Base-by-base conservation (phyloP, 2,797 vertebrate species). In the Siniperca obscura region DNA sequence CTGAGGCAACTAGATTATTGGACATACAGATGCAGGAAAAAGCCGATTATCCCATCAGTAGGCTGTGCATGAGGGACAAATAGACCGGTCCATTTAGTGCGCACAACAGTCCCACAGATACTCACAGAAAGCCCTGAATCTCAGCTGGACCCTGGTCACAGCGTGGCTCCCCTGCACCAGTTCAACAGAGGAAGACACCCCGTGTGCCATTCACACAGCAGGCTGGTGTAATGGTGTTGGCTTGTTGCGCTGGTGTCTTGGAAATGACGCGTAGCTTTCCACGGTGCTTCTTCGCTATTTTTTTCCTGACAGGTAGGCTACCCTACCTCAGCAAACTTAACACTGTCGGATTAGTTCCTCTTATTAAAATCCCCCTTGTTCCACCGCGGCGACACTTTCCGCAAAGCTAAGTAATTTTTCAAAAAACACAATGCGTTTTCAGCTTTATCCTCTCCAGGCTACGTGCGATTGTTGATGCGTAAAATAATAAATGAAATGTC, bases 231-330 rank as follows among this genome's bases (percentile, higher is more conserved):
- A 88, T 83, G 90, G 53, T 91, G 82, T 77, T 85, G 82, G 81
- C 90, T 92, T 92, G 91, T 92, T 93, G 92, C 91, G 90, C 90
- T 89, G 92, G 34, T 81, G 86, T 86, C 86, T 91, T 92, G 92
- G 90, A 87, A 87, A 89, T 91, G 90, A 93, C 87, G 92, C 93
- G 92, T 85, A 84, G 83, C 87, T 87, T 69, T 88, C 89, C 90
- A 83, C 90, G 70, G 84, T 70, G 85, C 73, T 86, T 70, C 74
- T 84, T 76, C 72, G 69, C 59, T 68, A 40, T 81, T 57, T 65
- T 74, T 36, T 70, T 16, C 8, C 76, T 64, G 69, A 78, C 87
- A 87, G 86, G 84, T 90, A 30, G 30, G 30, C 30, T 30, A 59
- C 42, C 62, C 86, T 83, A 83, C 87, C 85, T 86, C 84, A 72